These are phyloP conservation scores for Amblyopsis rosae DNA, from an alignment of 2,113 vertebrate species.

Conservation along the genomic window DNA sequence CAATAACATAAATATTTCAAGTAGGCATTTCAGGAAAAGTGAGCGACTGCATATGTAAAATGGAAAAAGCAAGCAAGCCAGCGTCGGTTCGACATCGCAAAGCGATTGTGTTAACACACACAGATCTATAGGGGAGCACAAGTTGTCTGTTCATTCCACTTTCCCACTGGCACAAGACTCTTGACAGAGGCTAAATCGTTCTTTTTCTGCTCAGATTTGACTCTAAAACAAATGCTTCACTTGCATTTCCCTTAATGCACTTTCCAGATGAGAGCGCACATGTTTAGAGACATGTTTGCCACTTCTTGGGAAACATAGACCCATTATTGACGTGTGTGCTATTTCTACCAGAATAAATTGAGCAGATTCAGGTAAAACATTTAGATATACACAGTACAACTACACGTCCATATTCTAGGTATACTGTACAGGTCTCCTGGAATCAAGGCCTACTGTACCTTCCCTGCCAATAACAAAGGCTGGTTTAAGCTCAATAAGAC, in stretches of 20 bases:
- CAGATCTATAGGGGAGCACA: constrained; percentile 35
- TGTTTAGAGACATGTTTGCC: no score
- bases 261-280: no score
- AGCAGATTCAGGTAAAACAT: not conserved
- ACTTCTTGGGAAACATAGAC: no score
- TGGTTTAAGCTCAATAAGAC: not conserved
- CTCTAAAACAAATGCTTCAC: no score
- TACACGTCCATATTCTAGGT: not conserved
- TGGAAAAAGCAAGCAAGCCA: constrained; percentile 14
- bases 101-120: constrained; percentile 59
- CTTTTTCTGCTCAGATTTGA: constrained; percentile 17
- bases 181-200: constrained; percentile 51
- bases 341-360: no score
- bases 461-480: not conserved
- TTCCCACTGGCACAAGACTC: constrained; percentile 65
- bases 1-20: constrained; percentile 52
- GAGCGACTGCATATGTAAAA: constrained; percentile 20
- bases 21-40: constrained; percentile 46
- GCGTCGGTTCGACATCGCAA: constrained; percentile 52
- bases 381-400: not conserved
- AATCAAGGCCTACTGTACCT: not conserved
- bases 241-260: no score
- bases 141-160: constrained; percentile 57
- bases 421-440: not conserved
- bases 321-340: no score